Evolutionary conservation across 2,797 vertebrate genomes (phyloP).

Genomic region (Echeneis naucrates): DNA sequence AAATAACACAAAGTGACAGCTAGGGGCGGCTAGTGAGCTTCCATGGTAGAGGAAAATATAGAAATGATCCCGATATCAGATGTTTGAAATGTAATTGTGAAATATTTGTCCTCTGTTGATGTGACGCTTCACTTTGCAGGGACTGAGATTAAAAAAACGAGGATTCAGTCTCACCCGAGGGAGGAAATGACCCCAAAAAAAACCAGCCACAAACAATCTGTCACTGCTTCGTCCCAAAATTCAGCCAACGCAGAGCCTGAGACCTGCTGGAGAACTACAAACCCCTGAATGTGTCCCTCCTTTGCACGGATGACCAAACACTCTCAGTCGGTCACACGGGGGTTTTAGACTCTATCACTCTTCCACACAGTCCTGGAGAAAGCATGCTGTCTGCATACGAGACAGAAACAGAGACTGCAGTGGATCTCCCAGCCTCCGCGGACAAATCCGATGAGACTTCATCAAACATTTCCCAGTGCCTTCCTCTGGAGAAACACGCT

Average conservation of each 20-base stretch:
- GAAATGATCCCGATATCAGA: background rate
- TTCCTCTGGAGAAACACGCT: conserved; percentile 13
- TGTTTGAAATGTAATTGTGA: background rate
- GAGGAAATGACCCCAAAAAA: conserved; percentile 52
- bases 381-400: conserved; percentile 17
- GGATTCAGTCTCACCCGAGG: conserved; percentile 1
- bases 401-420: conserved; percentile 10
- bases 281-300: conserved; percentile 35
- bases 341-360: conserved; percentile 28
- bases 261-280: conserved; percentile 23
- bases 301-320: conserved; percentile 38
- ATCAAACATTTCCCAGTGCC: conserved; percentile 21
- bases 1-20: conserved; percentile 51
- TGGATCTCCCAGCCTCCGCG: conserved; percentile 10
- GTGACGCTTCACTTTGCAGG: conserved; percentile 52
- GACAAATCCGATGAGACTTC: conserved; percentile 24
- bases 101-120: conserved; percentile 9
- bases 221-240: conserved; percentile 19
- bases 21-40: conserved; percentile 52
- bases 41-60: conserved; percentile 15
- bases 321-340: conserved; percentile 22
- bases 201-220: conserved; percentile 16
- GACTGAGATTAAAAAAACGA: conserved; percentile 10
- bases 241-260: conserved; percentile 21
- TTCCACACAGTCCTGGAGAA: conserved; percentile 26